Conservation (phyloP, 2,888 invertebrate species). For the Callyntrura guangdongensis region DNA sequence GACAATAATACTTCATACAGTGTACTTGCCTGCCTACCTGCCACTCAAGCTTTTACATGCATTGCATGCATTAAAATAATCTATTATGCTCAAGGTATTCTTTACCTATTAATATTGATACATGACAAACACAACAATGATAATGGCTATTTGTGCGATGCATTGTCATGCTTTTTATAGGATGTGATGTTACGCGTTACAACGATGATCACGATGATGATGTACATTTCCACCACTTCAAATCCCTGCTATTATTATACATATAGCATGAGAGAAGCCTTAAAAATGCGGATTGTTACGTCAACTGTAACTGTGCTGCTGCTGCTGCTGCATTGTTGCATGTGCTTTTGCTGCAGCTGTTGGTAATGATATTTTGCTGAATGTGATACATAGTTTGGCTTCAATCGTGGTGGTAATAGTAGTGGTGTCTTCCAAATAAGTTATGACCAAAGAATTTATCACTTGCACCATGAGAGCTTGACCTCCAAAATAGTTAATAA, state of each 20-base stretch:
- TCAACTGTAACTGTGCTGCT: too few relatives aligned
- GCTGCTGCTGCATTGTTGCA: conserved; percentile 22
- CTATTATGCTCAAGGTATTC: conserved; percentile 55
- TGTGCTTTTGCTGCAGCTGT: neutral
- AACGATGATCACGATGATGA: neutral
- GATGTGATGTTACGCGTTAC: neutral
- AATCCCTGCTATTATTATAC: conserved; percentile 1
- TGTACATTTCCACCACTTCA: conserved; percentile 26
- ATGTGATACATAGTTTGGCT: neutral
- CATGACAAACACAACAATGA: conserved; percentile 22
- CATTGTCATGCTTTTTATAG: conserved; percentile 48
- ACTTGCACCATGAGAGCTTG: conserved; percentile 77
- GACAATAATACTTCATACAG: too few relatives aligned
- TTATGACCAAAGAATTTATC: conserved; percentile 70
- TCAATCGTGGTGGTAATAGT: neutral
- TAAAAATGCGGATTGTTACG: neutral
- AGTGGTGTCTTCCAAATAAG: conserved; percentile 68
- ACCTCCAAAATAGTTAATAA: conserved; percentile 76
- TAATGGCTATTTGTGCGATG: conserved; percentile 15
- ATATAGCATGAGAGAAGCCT: neutral
- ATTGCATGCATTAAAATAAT: conserved; percentile 49
- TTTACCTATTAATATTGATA: conserved; percentile 41
- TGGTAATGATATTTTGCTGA: neutral
- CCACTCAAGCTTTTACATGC: conserved; percentile 34
- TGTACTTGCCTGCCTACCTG: neutral